Conservation (phyloP, 2,797 vertebrate species). For the Eulemur albifrons region DNA sequence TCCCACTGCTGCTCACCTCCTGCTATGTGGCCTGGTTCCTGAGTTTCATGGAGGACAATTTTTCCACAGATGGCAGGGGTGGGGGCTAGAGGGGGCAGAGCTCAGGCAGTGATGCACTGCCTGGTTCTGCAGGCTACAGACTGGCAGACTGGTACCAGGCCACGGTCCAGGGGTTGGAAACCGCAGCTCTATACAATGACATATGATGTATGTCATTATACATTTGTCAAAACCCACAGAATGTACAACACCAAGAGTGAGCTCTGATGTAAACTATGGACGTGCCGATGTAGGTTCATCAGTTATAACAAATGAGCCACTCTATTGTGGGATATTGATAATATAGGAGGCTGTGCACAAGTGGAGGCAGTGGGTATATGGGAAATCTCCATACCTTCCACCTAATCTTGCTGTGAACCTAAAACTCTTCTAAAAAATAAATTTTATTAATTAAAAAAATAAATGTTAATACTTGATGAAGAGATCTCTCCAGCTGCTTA, state of each 20-base stretch:
- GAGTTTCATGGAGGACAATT: no score
- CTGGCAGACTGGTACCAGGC: no score
- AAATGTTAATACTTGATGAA: background rate
- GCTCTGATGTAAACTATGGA: background rate
- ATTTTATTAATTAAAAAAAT: background rate
- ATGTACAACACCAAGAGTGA: background rate
- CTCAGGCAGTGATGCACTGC: no score
- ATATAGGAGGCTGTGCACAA: background rate
- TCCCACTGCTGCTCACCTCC: no score
- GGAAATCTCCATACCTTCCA: background rate
- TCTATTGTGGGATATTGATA: background rate
- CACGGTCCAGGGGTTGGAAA: no score
- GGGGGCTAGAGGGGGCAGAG: no score
- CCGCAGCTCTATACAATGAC: no score
- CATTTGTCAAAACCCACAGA: background rate
- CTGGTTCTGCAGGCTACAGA: no score
- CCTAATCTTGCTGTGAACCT: background rate
- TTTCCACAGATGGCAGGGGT: no score
- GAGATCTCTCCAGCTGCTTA: background rate
- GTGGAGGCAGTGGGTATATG: fast-evolving
- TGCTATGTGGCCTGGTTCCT: no score
- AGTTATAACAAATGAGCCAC: background rate
- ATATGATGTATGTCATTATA: background rate
- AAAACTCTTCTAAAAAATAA: background rate
- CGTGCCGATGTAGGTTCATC: background rate